Base-by-base conservation (phyloP, 2,888 invertebrate genomes). In the Mechanitis mazaeus region DNA sequence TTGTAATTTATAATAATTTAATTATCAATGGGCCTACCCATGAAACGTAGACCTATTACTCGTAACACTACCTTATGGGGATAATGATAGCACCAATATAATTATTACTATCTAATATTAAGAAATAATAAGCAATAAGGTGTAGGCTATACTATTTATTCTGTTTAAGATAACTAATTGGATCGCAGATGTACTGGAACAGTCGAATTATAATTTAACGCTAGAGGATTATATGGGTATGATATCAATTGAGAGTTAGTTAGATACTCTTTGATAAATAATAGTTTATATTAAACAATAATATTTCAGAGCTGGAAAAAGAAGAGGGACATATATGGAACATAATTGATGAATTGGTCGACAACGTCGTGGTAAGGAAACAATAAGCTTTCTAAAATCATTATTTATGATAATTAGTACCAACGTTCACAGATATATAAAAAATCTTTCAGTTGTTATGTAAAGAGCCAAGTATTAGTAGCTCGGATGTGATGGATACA, bases 241-340 rank as follows among this genome's bases (percentile, higher is more conserved):
- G 20, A 20, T 20, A 20, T 0, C 20, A 20, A 20, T 20, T 20
- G 20, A 20, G 20, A 20, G 20, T 20, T 20, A 20, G 20, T 20
- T 20, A 20, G 20, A 20, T 20, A 20, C 20, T 20, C 20, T 20
- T 20, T 20, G 20, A 20, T 20, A 20, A 20, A 20, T 20, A 20
- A 20, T 20, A 20, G 20, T 20, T 60, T 55, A 58, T 67, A 56
- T 33, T 31, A 28, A 56, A 55, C 54, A 57, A 6, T 67, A 33
- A 53, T 59, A 35, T 75, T 76, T 66, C 74, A 89, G 89, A 89
- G 56, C 71, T 90, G 53, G 85, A 88, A 68, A 83, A 85, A 65
- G 73, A 82, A 74, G 84, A 82, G 70, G 87, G 87, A 0, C 84
- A 83, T 0, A 80, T 81, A 5, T 76, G 86, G 67, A 84, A 86